Conservation (phyloP, 2,797 vertebrate genomes). For the Poecilia gillii region DNA sequence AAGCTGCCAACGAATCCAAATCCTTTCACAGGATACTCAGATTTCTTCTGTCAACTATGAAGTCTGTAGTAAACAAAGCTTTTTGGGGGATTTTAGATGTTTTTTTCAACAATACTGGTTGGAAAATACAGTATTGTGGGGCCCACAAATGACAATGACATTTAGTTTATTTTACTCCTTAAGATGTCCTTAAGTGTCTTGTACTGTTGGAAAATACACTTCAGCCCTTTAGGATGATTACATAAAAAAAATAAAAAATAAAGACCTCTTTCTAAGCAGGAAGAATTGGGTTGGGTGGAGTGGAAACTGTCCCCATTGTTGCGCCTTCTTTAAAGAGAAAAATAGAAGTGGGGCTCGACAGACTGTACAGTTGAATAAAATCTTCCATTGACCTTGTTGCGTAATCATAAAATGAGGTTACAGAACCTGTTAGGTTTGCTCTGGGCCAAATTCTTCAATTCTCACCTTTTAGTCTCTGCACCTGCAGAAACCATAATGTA, state of each 20-base stretch:
- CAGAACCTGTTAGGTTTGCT: constrained; percentile 23
- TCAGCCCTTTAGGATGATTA: not conserved
- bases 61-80: not conserved
- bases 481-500: not conserved
- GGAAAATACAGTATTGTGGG: not conserved
- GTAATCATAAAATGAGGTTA: constrained; percentile 17
- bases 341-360: not conserved
- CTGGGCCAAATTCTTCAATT: constrained; percentile 10
- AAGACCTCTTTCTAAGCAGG: not conserved
- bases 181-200: not conserved
- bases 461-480: not conserved
- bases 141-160: not conserved
- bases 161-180: not conserved
- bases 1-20: not conserved
- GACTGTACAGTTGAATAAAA: not conserved
- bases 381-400: not conserved
- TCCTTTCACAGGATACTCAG: not conserved
- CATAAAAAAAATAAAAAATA: not conserved
- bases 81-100: not conserved
- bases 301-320: not conserved
- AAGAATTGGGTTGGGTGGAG: not conserved
- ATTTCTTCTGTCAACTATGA: not conserved
- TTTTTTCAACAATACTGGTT: not conserved
- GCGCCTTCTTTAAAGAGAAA: not conserved
- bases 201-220: not conserved